Evolutionary conservation across 2,888 invertebrate species (phyloP), one percentile per base, ranked within the genome.

Genomic region (Formica aserva): DNA sequence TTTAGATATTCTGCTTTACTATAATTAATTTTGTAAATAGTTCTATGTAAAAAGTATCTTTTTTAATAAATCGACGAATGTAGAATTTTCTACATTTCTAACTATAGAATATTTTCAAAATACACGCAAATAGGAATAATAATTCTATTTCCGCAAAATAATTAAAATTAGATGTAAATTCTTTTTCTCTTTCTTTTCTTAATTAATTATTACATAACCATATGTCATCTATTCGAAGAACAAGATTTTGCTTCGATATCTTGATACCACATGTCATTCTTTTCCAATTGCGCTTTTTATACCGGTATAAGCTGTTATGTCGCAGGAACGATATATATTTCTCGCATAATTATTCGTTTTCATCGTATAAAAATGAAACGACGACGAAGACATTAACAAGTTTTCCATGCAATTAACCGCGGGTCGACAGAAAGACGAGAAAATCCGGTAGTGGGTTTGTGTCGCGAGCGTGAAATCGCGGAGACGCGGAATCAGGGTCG

Each of bases 401-500:
- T 78, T 84, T 85, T 86, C 81, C 81, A 57, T 66, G 80, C 77
- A 88, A 89, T 89, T 89, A 88, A 80, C 71, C 45, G 29, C n/a
- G 45, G 62, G 26, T 38, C 3, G 87, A 84, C 86, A 83, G 86
- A 84, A 87, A 85, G 83, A 75, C 48, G 75, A 80, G 82, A 85
- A 85, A 85, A 83, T 78, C 66, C 71, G 69, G 85, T 65, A 80
- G 85, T 60, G 76, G 48, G 83, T 76, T 81, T 84, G 74, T 29
- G 83, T 86, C 86, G 63, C 87, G 77, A 80, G 57, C 71, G 84
- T 71, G 83, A 90, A 84, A 85, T 84, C 86, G 80, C 77, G 77
- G 32, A 83, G 88, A 89, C 82, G 84, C 81, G 74, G 82, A 91
- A 88, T 87, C 89, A 90, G 89, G 89, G 88, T 91, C 91, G 91